Conservation (phyloP, 2,113 vertebrate species). For the Myocastor coypus region DNA sequence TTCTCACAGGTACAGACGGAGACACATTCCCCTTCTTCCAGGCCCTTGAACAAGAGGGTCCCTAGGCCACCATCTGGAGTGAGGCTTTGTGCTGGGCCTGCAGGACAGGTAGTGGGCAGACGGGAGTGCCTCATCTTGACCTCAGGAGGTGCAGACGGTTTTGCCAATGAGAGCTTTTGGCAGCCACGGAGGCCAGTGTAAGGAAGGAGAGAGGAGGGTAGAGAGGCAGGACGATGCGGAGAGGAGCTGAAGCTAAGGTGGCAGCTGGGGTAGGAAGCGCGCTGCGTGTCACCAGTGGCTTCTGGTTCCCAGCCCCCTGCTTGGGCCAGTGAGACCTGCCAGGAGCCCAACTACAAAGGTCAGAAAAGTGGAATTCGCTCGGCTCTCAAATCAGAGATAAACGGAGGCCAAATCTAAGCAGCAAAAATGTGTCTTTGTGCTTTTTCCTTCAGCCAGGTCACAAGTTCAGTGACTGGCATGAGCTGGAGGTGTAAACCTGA, state of each 20-base stretch:
- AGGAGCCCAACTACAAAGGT: background rate
- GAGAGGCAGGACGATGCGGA: background rate
- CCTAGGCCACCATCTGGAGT: background rate
- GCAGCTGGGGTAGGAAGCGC: background rate
- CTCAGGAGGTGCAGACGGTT: background rate
- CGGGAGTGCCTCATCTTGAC: background rate
- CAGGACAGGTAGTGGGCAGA: constrained; percentile 2
- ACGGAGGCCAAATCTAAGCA: background rate
- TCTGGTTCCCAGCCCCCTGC: background rate
- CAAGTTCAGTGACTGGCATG: background rate
- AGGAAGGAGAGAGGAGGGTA: background rate
- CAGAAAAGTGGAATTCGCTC: background rate
- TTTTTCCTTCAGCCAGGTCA: background rate
- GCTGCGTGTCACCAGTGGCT: background rate
- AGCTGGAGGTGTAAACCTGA: background rate
- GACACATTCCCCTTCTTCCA: background rate
- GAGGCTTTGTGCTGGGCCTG: background rate
- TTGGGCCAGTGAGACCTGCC: background rate
- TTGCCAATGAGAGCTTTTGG: background rate
- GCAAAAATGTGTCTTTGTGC: background rate
- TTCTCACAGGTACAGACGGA: background rate
- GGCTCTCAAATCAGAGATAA: background rate
- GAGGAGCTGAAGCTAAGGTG: background rate
- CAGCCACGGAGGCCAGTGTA: background rate
- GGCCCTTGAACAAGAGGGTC: background rate